phyloP scores from a whole-genome alignment of 2,797 vertebrate species.

The Vespertilio murinus region DNA sequence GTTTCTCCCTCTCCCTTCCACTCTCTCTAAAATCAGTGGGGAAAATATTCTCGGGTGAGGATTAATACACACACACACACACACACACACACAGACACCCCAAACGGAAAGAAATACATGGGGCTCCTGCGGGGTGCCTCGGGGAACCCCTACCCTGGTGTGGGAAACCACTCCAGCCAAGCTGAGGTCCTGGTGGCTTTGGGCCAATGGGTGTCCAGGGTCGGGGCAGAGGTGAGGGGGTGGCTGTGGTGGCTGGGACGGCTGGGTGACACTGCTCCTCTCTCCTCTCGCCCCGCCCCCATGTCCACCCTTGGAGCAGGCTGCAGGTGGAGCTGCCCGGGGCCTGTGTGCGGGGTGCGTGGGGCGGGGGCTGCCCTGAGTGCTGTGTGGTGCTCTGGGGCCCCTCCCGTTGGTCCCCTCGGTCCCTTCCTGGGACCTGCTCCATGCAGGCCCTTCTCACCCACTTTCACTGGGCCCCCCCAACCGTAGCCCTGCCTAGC shows the following conservation, averaged over 20 bases:
- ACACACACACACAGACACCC: too few relatives aligned
- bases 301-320: conserved; percentile 68
- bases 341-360: conserved; percentile 11
- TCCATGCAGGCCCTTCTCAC: neutral
- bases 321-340: conserved; percentile 75
- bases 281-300: conserved; percentile 75
- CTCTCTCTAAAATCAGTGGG: too few relatives aligned
- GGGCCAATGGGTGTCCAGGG: neutral
- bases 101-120: too few relatives aligned
- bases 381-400: conserved; percentile 38
- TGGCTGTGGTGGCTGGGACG: neutral
- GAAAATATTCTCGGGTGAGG: too few relatives aligned
- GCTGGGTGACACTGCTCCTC: conserved; percentile 53
- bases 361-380: neutral
- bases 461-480: rapidly evolving
- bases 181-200: neutral
- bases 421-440: neutral
- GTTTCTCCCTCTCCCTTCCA: too few relatives aligned
- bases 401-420: neutral
- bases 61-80: too few relatives aligned
- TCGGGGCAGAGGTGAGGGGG: neutral
- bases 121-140: neutral
- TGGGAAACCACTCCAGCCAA: neutral
- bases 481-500: rapidly evolving
- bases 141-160: neutral